Evolutionary conservation across 2,113 vertebrate species (phyloP), one percentile per base, ranked within the genome.

Genomic region (Chitala chitala): DNA sequence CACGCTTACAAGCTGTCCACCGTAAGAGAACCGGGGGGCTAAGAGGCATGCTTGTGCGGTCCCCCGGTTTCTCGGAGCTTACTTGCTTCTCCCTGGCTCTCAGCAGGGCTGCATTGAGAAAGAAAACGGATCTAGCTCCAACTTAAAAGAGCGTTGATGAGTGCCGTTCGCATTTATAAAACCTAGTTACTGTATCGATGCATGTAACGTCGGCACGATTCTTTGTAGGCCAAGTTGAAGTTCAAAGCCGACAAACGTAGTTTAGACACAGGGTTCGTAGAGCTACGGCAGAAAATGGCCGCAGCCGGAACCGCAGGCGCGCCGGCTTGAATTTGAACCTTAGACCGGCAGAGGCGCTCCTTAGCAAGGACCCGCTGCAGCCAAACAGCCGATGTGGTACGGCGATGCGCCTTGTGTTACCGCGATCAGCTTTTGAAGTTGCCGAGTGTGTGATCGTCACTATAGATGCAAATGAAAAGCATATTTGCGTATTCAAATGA

Each of bases 201-300:
- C 31, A 38, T 20, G 33, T 1, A 7, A 36, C 10, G 22, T 51
- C 15, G 44, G 72, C 78, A 75, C 75, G 73, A 78, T 76, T 85
- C 79, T 38, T 69, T 13, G 59, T 77, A 85, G 86, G 85, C 86
- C 84, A 84, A 84, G 80, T 83, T 87, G 54, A 89, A 90, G 83
- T 87, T 89, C 64, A 84, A 79, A 78, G 69, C 81, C 72, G 59
- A 66, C 6, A 55, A 56, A 68, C 46, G 55, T 54, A 56, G 69
- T 55, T 33, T 71, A 74, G 15, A 53, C 44, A 72, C 59, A 72
- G 22, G 78, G 76, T 79, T 33, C 72, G 69, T 80, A 68, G 22
- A 46, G 40, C 64, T 72, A 89, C 90, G 90, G 91, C 93, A 93
- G 91, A 95, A 96, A 95, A 95, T 94, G 94, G 94, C 94, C 91